Evolutionary conservation across 2,797 vertebrate genomes (phyloP).

Genomic region (Borostomias antarcticus): DNA sequence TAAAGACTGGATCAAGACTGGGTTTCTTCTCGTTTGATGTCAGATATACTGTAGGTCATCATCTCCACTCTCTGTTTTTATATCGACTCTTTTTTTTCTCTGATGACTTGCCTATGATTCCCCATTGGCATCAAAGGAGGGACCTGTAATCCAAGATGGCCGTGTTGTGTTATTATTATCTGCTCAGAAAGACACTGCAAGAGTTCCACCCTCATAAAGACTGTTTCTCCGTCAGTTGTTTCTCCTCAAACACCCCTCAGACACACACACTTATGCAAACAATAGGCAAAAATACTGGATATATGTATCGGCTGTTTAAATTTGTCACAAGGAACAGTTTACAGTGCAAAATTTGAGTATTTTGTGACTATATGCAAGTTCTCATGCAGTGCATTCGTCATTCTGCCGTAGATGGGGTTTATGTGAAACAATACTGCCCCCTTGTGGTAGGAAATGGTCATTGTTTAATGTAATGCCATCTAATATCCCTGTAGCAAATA

Average conservation of each 20-base stretch:
- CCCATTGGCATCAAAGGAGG: slow-evolving; percentile 31
- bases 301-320: slow-evolving; percentile 20
- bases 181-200: slow-evolving; percentile 11
- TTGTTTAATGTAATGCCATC: slow-evolving; percentile 21
- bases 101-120: slow-evolving; percentile 14
- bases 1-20: slow-evolving; percentile 32
- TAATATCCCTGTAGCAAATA: slow-evolving; percentile 3
- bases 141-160: slow-evolving; percentile 36
- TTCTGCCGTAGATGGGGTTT: background rate
- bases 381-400: background rate
- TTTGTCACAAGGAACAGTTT: slow-evolving; percentile 8
- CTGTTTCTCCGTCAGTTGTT: slow-evolving; percentile 16
- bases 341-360: background rate
- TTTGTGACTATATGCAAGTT: slow-evolving; percentile 22
- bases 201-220: background rate
- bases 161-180: slow-evolving; percentile 35
- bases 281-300: slow-evolving; percentile 19
- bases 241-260: slow-evolving; percentile 30
- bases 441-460: slow-evolving; percentile 52
- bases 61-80: background rate
- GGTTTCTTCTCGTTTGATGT: slow-evolving; percentile 9
- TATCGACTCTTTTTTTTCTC: slow-evolving; percentile 2
- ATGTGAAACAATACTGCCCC: slow-evolving; percentile 58
- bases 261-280: slow-evolving; percentile 60
- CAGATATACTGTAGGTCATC: slow-evolving; percentile 15